Evolutionary conservation across 2,888 invertebrate species (phyloP), one percentile per base, ranked within the genome.

Genomic region (Hemicrepidius hirtus): DNA sequence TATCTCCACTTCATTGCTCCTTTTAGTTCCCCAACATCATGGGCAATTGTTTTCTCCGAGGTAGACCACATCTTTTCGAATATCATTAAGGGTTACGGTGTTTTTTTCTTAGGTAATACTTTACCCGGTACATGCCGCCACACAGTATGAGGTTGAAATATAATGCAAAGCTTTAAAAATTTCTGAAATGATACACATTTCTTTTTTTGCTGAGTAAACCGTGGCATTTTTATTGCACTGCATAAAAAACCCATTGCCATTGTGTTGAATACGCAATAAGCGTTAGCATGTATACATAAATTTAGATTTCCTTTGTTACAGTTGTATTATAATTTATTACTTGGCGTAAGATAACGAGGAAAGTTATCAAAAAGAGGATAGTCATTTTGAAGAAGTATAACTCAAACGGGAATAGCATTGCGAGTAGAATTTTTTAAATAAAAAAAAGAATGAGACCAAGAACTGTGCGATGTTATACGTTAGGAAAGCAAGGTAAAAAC

Each of bases 1-100:
- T 64, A 50, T 64, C 64, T 64, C 35, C 49, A 64, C 64, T 64
- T 64, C 49, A 50, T 64, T 64, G 64, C 64, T 35, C 44, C 50
- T 18, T 63, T 64, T 46, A 46, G 46, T 24, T 32, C 50, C 37
- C 44, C 41, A 24, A 10, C 32, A 62, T 41, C 44, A 44, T 44
- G 50, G 28, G 32, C 64, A 64, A 50, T 64, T 64, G 64, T 64
- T 64, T 64, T 64, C 20, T 46, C 28, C 32, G 21, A 35, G 46
- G 64, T 49, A 21, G 44, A 13, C 18, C 4, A 21, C 40, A 44
- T 10, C 62, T 44, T 60, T 44, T 62, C 60, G 21, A 44, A 62
- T 44, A 44, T 24, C 62, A 62, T 62, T 62, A 62, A 13, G 44
- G 20, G 12, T 60, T 60, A n/a, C n/a, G 46, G 46, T 7, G 46